phyloP scores from a whole-genome alignment of 2,797 vertebrate species.

The Apodemus agrarius region DNA sequence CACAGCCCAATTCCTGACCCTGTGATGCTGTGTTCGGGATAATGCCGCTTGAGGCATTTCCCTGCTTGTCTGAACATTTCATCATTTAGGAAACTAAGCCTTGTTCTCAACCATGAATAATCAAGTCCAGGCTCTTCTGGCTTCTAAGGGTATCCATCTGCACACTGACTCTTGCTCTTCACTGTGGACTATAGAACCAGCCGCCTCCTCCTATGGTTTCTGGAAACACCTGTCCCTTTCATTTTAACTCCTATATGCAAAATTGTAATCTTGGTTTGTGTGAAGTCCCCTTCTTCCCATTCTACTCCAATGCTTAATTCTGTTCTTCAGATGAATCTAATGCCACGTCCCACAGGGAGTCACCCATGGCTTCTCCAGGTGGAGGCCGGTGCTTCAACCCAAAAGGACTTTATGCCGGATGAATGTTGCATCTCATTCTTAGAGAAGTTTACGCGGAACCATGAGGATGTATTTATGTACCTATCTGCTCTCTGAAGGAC shows the following conservation, averaged over 20 bases:
- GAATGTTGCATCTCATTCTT: background rate
- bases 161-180: background rate
- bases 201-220: background rate
- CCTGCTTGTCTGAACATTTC: background rate
- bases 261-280: background rate
- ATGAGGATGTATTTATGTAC: background rate
- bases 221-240: background rate
- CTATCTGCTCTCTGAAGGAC: background rate
- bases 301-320: background rate
- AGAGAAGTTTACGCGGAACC: background rate
- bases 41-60: background rate
- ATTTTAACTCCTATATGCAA: background rate
- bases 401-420: background rate
- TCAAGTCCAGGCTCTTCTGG: background rate
- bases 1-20: background rate
- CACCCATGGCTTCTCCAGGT: background rate
- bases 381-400: background rate
- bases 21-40: background rate
- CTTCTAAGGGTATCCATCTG: background rate
- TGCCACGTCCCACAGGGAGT: background rate
- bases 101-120: slow-evolving; percentile 1
- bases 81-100: background rate
- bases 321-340: background rate
- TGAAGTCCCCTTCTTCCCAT: background rate
- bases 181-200: background rate